Conservation (phyloP, 2,888 invertebrate genomes). For the Leptopilina myrica region DNA sequence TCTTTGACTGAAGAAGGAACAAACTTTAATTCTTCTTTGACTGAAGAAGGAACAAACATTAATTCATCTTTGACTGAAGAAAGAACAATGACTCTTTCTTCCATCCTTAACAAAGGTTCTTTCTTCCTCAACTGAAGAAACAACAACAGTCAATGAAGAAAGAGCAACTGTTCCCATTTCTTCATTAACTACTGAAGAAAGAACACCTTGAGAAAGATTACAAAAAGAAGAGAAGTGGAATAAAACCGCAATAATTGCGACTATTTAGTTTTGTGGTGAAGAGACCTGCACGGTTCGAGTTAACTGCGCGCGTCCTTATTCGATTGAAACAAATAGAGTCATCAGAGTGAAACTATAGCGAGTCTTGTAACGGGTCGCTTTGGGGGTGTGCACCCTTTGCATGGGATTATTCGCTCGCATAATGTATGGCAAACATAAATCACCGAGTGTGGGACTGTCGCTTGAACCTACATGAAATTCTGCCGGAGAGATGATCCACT, state of each 20-base stretch:
- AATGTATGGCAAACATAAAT: slow-evolving; percentile 73
- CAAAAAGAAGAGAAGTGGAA: not conserved
- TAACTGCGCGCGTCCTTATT: slow-evolving; percentile 55
- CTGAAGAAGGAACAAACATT: no score
- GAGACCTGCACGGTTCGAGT: not conserved
- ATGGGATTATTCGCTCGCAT: slow-evolving; percentile 74
- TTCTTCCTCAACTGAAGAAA: no score
- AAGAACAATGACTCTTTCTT: no score
- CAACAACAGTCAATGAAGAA: no score
- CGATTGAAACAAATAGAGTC: slow-evolving; percentile 75
- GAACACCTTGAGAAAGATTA: not conserved
- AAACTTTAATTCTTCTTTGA: no score
- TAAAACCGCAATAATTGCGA: not conserved
- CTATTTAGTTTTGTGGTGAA: not conserved
- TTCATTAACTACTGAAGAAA: no score
- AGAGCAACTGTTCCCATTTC: no score
- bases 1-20: no score
- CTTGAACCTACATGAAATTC: slow-evolving; percentile 66
- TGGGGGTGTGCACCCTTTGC: slow-evolving; percentile 69
- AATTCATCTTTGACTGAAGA: no score
- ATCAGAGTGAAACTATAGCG: slow-evolving; percentile 63
- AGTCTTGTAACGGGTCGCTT: slow-evolving; percentile 54
- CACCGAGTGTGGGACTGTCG: slow-evolving; percentile 66
- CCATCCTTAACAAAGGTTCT: no score
- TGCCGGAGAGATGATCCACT: slow-evolving; percentile 67